Evolutionary conservation across 2,888 invertebrate genomes (phyloP).

Genomic region (Physocephala rufipes): DNA sequence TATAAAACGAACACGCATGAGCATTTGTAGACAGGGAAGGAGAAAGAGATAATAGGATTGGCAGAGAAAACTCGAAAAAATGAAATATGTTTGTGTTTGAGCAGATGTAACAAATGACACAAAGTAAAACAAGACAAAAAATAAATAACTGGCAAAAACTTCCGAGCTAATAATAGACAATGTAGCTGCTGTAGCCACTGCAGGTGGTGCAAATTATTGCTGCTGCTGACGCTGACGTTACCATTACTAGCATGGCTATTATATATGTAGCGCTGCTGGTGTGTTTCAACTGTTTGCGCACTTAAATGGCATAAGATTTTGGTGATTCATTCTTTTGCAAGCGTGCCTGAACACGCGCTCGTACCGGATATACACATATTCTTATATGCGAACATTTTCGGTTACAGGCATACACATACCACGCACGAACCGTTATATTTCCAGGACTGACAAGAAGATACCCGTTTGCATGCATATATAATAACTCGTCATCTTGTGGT

Average conservation of each 20-base stretch:
- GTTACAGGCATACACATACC: background rate
- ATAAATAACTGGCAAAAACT: too few relatives aligned
- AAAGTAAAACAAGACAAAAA: too few relatives aligned
- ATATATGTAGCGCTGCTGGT: constrained; percentile 24
- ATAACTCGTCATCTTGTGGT: constrained; percentile 34
- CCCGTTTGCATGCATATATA: constrained; percentile 26
- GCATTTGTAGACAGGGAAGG: too few relatives aligned
- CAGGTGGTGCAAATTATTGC: background rate
- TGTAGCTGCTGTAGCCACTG: background rate
- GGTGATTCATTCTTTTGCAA: constrained; percentile 24
- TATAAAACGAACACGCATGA: too few relatives aligned
- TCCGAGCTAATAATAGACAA: too few relatives aligned
- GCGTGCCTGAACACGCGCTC: background rate
- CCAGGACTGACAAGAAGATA: too few relatives aligned
- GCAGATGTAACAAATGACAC: too few relatives aligned
- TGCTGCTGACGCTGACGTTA: background rate
- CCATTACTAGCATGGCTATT: background rate
- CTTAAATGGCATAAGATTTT: constrained; percentile 34
- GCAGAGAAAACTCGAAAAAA: too few relatives aligned
- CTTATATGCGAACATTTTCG: background rate
- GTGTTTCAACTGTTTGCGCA: constrained; percentile 28
- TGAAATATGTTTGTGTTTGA: too few relatives aligned
- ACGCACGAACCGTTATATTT: too few relatives aligned
- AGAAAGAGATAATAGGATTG: too few relatives aligned
- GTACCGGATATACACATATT: background rate